Conservation (phyloP, 1,140 invertebrate species). For the Drosophila asahinai region DNA sequence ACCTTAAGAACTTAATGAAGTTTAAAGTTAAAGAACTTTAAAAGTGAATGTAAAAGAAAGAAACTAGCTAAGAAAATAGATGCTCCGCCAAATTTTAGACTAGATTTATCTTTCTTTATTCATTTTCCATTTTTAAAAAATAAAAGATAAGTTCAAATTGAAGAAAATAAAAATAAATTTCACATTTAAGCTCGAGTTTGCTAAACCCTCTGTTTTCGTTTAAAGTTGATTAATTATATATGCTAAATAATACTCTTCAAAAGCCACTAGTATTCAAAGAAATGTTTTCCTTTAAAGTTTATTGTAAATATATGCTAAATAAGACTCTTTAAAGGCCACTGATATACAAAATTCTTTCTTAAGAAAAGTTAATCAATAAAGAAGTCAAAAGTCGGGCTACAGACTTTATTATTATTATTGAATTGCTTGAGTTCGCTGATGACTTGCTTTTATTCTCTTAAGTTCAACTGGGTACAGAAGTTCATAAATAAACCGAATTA, state of each 20-base stretch:
- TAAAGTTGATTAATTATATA: neutral
- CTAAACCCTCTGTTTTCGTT: neutral
- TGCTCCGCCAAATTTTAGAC: too few species aligned
- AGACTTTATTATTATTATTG: conserved; percentile 18
- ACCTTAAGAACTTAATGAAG: too few species aligned
- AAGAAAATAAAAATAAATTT: neutral
- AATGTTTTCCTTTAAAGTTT: neutral
- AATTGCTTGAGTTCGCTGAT: conserved; percentile 9
- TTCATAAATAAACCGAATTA: conserved; percentile 4
- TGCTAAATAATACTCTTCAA: neutral
- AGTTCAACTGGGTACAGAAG: conserved; percentile 8
- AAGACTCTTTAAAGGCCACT: neutral
- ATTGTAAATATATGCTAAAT: conserved; percentile 4
- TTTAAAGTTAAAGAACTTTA: too few species aligned
- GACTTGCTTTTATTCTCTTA: conserved; percentile 3
- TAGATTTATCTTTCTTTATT: too few species aligned
- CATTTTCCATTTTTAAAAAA: too few species aligned
- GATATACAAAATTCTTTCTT: conserved; percentile 3
- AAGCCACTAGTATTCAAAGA: neutral
- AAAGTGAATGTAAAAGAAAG: neutral
- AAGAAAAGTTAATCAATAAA: conserved; percentile 23
- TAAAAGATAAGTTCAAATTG: conserved; percentile 1
- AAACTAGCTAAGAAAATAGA: neutral
- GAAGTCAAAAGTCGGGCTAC: neutral
- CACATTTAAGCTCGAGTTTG: neutral